A percentile compares a stretch with the other conserved stretches of the same genome.
Evolutionary conservation across 2,888 invertebrate species (phyloP).

Genomic region (Caenorhabditis wallacei): DNA sequence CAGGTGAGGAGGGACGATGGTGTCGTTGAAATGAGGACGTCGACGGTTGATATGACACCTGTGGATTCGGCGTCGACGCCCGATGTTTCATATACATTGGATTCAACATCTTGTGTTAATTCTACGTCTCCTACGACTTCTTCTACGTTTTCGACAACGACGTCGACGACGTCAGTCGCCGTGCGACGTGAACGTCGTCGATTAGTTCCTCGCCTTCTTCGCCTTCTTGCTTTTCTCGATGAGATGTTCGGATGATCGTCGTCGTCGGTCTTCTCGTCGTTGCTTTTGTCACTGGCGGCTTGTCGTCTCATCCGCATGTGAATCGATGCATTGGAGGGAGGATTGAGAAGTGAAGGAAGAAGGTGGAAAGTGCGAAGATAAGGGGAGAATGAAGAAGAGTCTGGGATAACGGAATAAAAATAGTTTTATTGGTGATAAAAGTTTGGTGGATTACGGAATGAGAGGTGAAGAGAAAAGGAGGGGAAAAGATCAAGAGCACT

Average conservation of each 20-base stretch:
- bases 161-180: slow-evolving; percentile 54
- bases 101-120: slow-evolving; percentile 67
- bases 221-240: slow-evolving; percentile 40
- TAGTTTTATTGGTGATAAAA: slow-evolving; percentile 48
- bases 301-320: slow-evolving; percentile 63
- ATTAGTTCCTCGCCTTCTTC: slow-evolving; percentile 44
- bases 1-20: slow-evolving; percentile 61
- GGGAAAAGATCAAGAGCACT: slow-evolving; percentile 1
- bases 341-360: not conserved
- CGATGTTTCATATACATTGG: slow-evolving; percentile 73
- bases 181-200: slow-evolving; percentile 50
- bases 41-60: slow-evolving; percentile 51
- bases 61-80: slow-evolving; percentile 67
- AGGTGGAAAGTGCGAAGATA: slow-evolving; percentile 22
- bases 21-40: slow-evolving; percentile 52
- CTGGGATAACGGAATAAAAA: slow-evolving; percentile 39
- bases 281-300: slow-evolving; percentile 30
- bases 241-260: slow-evolving; percentile 45
- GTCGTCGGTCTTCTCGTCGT: slow-evolving; percentile 50
- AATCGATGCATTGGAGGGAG: slow-evolving; percentile 51
- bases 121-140: slow-evolving; percentile 22
- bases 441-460: slow-evolving; percentile 1
- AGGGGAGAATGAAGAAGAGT: slow-evolving; percentile 13
- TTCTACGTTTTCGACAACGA: slow-evolving; percentile 27
- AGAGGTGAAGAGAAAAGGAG: not conserved